Evolutionary conservation across 1,140 invertebrate genomes (phyloP), one percentile per base, ranked within the genome.

Genomic region (Epicauta chinensis): DNA sequence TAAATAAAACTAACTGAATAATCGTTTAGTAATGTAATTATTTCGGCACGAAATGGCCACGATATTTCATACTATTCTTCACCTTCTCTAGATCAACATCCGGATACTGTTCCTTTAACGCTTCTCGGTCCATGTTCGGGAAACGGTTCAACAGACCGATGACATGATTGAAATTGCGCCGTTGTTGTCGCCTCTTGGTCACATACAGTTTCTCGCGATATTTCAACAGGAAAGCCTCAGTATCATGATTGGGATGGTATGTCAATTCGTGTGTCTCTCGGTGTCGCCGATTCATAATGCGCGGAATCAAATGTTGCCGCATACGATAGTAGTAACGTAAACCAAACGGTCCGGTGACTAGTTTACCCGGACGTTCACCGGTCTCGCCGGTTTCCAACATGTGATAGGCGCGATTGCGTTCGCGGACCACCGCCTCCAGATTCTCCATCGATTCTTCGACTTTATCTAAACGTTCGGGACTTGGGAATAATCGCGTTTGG

Each of bases 361-460:
- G 52, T 69, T 76, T 75, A 15, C 74, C 73, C 13, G 86, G 84
- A 45, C 84, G 71, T 67, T 92, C 89, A 9, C 90, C 90, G 56
- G 79, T 83, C 65, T 84, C 78, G 1, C 94, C 95, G 39, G 89
- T 93, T 81, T 99, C 96, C 35, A 99, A 72, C 47, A 86, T 58
- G 71, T 89, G 85, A 72, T 91, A 96, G 3, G 97, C 96, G 61
- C 79, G 74, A 72, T 99, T 96, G 57, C 97, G 77, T 76, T 99
- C 97, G 56, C 87, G 76, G 0, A 99, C 84, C 4, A 99, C 91
- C 29, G 75, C 72, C 73, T 98, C 91, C 38, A 99, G 72, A 73
- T 98, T 97, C 57, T 85, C 77, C 97, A 99, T 99, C 29, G 93
- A 97, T 56, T 92, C 87, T 71, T 93, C 80, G 1, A 96, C 90